Evolutionary conservation across 2,113 vertebrate genomes (phyloP).

Genomic region (Pteronura brasiliensis): DNA sequence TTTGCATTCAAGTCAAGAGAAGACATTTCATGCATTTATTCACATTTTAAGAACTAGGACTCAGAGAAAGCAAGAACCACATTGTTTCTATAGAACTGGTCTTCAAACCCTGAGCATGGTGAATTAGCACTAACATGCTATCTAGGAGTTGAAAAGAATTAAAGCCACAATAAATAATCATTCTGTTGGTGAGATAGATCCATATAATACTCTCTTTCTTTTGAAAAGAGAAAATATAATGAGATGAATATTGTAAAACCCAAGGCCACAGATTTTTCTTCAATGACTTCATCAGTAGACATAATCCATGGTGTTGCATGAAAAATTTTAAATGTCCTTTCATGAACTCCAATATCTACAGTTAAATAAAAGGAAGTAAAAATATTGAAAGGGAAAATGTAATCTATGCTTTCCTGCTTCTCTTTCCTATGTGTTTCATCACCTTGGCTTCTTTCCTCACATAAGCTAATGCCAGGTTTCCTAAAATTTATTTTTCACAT

Average conservation of each 20-base stretch:
- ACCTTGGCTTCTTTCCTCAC: background rate
- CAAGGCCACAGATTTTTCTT: background rate
- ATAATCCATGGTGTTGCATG: background rate
- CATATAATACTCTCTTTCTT: background rate
- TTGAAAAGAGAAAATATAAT: conserved; percentile 8
- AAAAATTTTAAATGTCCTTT: background rate
- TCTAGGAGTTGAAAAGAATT: background rate
- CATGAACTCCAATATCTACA: background rate
- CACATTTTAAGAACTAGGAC: background rate
- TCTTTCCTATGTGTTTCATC: background rate
- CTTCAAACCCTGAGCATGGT: background rate
- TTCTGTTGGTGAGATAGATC: background rate
- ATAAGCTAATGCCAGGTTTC: background rate
- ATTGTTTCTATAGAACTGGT: background rate
- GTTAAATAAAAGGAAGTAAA: background rate
- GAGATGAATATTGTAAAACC: background rate
- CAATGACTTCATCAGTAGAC: background rate
- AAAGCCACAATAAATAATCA: background rate
- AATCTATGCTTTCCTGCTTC: background rate
- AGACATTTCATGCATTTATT: background rate
- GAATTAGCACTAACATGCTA: background rate
- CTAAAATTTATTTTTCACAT: background rate
- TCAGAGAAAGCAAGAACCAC: background rate
- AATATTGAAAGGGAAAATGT: background rate
- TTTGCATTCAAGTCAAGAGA: background rate